These are phyloP conservation scores for Pomatorhinus ruficollis DNA, from an alignment of 2,113 vertebrate genomes.

Conservation along the genomic window DNA sequence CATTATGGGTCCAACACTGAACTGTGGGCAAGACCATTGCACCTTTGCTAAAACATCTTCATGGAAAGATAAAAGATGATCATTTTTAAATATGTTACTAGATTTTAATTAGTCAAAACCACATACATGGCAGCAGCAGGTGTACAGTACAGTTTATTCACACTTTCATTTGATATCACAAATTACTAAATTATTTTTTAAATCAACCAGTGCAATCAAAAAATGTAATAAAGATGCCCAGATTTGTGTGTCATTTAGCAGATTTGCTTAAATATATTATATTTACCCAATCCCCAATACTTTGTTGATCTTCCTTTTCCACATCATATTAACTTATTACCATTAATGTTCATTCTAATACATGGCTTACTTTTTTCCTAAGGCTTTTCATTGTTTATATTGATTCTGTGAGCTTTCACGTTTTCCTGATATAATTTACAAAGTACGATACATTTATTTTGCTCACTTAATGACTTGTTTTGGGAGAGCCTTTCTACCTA, in stretches of 20 bases:
- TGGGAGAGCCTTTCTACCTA: neutral
- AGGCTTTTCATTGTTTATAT: neutral
- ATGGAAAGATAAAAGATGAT: neutral
- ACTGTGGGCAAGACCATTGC: neutral
- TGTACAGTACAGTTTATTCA: neutral
- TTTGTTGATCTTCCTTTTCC: neutral
- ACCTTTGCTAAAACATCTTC: neutral
- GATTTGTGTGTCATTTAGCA: neutral
- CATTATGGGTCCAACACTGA: neutral
- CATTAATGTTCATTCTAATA: neutral
- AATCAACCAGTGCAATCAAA: neutral
- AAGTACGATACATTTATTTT: neutral
- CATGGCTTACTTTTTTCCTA: neutral
- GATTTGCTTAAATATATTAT: neutral
- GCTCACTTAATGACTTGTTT: neutral
- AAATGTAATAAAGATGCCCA: neutral
- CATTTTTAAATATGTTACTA: neutral
- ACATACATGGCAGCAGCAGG: neutral
- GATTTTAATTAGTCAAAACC: neutral
- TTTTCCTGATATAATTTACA: neutral
- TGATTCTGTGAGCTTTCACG: neutral
- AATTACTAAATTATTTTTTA: neutral
- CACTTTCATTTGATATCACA: neutral
- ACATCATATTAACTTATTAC: neutral
- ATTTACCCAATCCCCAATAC: neutral